Percentiles rank a stretch among this genome's conserved stretches.
These are phyloP conservation scores for Synanceia verrucosa DNA, from an alignment of 2,797 vertebrate genomes.

Conservation along the genomic window DNA sequence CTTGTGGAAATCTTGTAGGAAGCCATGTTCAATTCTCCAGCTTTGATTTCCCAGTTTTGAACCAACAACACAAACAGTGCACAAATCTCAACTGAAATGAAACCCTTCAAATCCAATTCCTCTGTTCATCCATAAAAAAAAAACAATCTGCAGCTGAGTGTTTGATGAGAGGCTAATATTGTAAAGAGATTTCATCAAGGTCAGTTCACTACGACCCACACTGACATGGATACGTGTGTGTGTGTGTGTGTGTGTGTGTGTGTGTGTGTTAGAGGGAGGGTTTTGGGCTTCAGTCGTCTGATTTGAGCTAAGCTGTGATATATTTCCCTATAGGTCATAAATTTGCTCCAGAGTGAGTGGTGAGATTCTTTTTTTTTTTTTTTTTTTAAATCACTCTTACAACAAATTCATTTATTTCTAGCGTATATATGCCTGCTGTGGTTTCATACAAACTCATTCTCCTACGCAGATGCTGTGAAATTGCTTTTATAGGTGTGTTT, in stretches of 20 bases:
- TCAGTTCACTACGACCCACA: neutral
- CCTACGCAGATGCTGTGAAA: slow-evolving; percentile 64
- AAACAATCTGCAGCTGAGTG: slow-evolving; percentile 22
- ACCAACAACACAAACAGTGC: neutral
- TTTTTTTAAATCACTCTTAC: neutral
- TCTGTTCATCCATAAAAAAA: slow-evolving; percentile 18
- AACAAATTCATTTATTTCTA: slow-evolving; percentile 29
- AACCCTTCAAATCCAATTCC: slow-evolving; percentile 6
- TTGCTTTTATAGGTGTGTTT: slow-evolving; percentile 59
- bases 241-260: slow-evolving; percentile 2
- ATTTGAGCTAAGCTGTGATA: slow-evolving; percentile 17
- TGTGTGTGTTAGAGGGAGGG: neutral
- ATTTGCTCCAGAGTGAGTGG: slow-evolving; percentile 7
- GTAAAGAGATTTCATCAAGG: slow-evolving; percentile 8
- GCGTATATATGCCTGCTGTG: slow-evolving; percentile 22
- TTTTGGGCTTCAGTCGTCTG: slow-evolving; percentile 1
- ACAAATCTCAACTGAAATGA: neutral
- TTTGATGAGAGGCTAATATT: neutral
- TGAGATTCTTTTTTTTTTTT: neutral
- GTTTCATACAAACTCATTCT: slow-evolving; percentile 49
- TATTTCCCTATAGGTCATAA: slow-evolving; percentile 23
- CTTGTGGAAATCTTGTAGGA: neutral
- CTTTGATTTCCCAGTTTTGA: neutral
- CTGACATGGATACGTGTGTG: neutral
- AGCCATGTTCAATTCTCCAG: neutral